Percentiles rank a stretch among this genome's conserved stretches.
Evolutionary conservation across 2,797 vertebrate genomes (phyloP).

Genomic region (Pelobates cultripes): DNA sequence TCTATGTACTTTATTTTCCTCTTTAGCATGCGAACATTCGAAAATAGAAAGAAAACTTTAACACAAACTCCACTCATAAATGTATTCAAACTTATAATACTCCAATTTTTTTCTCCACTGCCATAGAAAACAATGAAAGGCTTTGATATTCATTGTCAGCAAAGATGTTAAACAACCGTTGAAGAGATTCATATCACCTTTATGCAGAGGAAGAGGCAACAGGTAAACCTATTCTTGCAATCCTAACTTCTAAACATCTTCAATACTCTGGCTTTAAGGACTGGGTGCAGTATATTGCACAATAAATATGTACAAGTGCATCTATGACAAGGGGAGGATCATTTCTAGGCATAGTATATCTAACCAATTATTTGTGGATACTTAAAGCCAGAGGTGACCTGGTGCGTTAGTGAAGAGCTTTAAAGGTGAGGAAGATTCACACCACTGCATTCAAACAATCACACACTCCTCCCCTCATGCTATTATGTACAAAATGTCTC

Average conservation of each 20-base stretch:
- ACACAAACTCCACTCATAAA: slow-evolving; percentile 3
- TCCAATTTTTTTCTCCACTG: slow-evolving; percentile 18
- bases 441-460: not conserved
- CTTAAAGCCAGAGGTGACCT: slow-evolving; percentile 23
- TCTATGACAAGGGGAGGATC: not conserved
- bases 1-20: slow-evolving; percentile 30
- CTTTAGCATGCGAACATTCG: slow-evolving; percentile 49
- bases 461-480: slow-evolving; percentile 34
- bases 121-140: not conserved
- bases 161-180: too few species aligned
- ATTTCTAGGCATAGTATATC: not conserved
- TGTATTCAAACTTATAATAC: slow-evolving; percentile 9
- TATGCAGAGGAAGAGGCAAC: slow-evolving; percentile 5
- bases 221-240: not conserved
- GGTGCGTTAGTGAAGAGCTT: slow-evolving; percentile 4
- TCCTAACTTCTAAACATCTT: not conserved
- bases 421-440: not conserved
- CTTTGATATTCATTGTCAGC: too few species aligned
- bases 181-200: not conserved
- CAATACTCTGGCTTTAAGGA: slow-evolving; percentile 3
- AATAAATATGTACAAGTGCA: not conserved
- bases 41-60: slow-evolving; percentile 40
- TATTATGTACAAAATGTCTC: slow-evolving; percentile 43
- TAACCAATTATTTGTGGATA: not conserved
- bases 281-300: not conserved